Evolutionary conservation across 1,140 invertebrate genomes (phyloP).

Genomic region (Drosophila melanica): DNA sequence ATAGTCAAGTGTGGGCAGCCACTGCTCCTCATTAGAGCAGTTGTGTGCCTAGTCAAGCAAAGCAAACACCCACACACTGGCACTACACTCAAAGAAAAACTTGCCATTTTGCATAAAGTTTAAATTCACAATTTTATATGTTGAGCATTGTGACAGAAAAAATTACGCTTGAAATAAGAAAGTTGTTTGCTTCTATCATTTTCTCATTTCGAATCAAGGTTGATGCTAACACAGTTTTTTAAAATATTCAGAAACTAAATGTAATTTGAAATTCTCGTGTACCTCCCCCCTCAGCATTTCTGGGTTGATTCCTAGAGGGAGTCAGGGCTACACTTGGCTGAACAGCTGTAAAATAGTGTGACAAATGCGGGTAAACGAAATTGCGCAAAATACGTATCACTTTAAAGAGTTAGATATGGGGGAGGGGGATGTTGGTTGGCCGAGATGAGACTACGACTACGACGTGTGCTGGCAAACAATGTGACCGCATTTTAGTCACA

Average conservation of each 20-base stretch:
- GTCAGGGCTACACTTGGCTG: slow-evolving; percentile 24
- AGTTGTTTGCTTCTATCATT: too few relatives aligned
- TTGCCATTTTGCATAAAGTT: too few relatives aligned
- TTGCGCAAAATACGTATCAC: slow-evolving; percentile 47
- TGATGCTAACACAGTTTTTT: too few relatives aligned
- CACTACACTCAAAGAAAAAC: not conserved
- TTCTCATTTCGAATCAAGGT: too few relatives aligned
- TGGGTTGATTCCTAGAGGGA: slow-evolving; percentile 2
- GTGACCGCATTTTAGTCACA: slow-evolving; percentile 82
- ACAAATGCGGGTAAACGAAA: slow-evolving; percentile 70
- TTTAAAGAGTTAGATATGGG: slow-evolving; percentile 22
- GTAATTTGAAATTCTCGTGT: too few relatives aligned
- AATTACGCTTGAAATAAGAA: too few relatives aligned
- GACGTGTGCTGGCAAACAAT: slow-evolving; percentile 67
- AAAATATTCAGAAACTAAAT: too few relatives aligned
- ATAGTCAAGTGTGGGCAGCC: slow-evolving; percentile 15
- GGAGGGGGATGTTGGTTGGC: not conserved
- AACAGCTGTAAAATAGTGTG: slow-evolving; percentile 63
- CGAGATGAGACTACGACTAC: slow-evolving; percentile 22
- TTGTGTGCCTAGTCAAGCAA: slow-evolving; percentile 40
- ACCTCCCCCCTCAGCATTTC: slow-evolving; percentile 1
- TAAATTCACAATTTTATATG: too few relatives aligned
- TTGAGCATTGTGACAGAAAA: too few relatives aligned
- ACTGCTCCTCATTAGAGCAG: slow-evolving; percentile 39
- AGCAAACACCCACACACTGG: slow-evolving; percentile 16